Conservation (phyloP, 2,113 vertebrate genomes). For the Gymnocephalus cernua region DNA sequence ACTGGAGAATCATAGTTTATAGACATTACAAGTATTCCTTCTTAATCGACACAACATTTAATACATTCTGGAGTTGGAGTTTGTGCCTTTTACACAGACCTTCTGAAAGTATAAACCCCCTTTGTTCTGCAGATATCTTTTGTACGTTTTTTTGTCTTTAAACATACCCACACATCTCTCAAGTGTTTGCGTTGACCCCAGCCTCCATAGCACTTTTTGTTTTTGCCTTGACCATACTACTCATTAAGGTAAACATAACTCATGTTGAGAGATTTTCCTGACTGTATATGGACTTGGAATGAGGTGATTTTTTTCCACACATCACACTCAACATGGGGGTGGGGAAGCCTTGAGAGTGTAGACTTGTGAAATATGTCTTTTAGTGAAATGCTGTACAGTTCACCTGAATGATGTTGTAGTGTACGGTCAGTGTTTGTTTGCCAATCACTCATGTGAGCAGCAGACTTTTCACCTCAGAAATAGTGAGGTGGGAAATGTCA, state of each 20-base stretch:
- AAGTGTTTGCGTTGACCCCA: constrained; percentile 15
- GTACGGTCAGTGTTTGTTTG: constrained; percentile 26
- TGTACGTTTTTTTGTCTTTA: neutral
- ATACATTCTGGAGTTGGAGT: neutral
- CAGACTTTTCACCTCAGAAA: constrained; percentile 48
- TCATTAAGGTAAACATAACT: constrained; percentile 55
- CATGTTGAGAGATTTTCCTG: constrained; percentile 40
- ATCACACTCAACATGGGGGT: constrained; percentile 29
- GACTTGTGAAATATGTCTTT: constrained; percentile 14
- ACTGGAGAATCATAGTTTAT: neutral
- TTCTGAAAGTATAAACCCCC: neutral
- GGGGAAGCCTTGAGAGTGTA: constrained; percentile 24
- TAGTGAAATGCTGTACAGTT: constrained; percentile 1
- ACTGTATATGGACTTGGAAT: constrained; percentile 72
- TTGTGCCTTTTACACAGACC: neutral
- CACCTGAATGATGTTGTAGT: constrained; percentile 26
- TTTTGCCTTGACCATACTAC: constrained; percentile 39
- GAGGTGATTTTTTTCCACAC: constrained; percentile 52
- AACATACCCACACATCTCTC: neutral
- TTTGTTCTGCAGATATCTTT: neutral
- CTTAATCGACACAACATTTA: neutral
- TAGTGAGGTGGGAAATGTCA: constrained; percentile 24
- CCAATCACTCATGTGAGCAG: constrained; percentile 23
- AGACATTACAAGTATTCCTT: too few relatives aligned
- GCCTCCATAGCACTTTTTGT: constrained; percentile 21